Evolutionary conservation across 2,888 invertebrate genomes (phyloP), one percentile per base, ranked within the genome.

Genomic region (Ormyrus pomaceus): DNA sequence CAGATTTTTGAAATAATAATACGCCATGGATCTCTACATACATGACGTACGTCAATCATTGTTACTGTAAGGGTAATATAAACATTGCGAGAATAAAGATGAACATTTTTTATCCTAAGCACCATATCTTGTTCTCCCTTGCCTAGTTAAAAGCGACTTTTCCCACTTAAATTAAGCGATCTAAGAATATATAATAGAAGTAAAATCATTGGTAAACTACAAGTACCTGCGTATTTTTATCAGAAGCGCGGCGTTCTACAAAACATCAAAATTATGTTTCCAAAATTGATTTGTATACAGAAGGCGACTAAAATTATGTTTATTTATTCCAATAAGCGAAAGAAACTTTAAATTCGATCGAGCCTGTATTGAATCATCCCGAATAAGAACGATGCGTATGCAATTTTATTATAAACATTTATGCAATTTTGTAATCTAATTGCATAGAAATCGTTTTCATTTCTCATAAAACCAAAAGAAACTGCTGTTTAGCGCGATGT

Each of bases 151-250:
- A 69, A 45, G 6, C 6, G 10, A 65, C 19, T 55, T 58, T 72
- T 65, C 50, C 51, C 46, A 68, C 56, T 72, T 79, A 50, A 68
- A 48, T 51, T 72, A 79, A 75, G 56, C 58, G 62, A 74, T 66
- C 34, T 34, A 81, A 81, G 70, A 56, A 66, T 65, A 70, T 9
- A 65, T 70, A 70, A 64, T 56, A 6, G 50, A 65, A 34, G 34
- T 51, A 51, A 61, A 62, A 58, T 48, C 50, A 72, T 73, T 72
- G 48, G 62, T 64, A 69, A 70, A 73, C 73, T 64, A 73, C 73
- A 53, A 56, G 75, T 77, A 81, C 81, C 78, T 75, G 78, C 75
- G 81, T 68, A 78, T 78, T 75, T 81, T 81, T 64, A 75, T 71
- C 74, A 50, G 48, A 74, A 75, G 59, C 70, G 69, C 68, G 68